These are phyloP conservation scores for Pristiophorus japonicus DNA, from an alignment of 2,113 vertebrate genomes.

Conservation along the genomic window DNA sequence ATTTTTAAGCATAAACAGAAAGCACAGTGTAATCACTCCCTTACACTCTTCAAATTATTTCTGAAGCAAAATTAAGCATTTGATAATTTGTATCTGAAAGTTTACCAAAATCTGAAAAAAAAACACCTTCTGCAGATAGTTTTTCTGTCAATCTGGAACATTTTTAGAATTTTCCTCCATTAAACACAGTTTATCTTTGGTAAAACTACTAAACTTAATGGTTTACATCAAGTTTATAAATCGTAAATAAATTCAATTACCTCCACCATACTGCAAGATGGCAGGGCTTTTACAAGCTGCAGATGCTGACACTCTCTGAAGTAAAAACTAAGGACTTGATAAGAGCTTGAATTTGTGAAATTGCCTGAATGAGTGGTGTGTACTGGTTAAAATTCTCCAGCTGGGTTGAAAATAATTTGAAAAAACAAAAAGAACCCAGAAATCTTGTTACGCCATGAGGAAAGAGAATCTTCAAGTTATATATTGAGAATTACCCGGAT, in stretches of 20 bases:
- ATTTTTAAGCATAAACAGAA: neutral
- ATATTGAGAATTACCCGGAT: neutral
- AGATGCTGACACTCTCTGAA: neutral
- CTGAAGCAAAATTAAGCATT: too few species aligned
- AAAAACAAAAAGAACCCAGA: neutral
- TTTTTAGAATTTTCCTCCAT: neutral
- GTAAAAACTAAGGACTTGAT: neutral
- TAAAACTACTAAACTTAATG: too few species aligned
- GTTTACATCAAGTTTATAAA: neutral
- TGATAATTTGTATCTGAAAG: too few species aligned
- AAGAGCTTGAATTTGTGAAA: neutral
- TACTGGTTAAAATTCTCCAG: neutral
- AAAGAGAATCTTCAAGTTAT: neutral
- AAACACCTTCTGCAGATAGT: too few species aligned
- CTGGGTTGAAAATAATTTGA: neutral
- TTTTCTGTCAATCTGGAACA: too few species aligned
- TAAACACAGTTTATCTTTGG: too few species aligned
- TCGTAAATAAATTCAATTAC: neutral
- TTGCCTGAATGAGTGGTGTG: neutral
- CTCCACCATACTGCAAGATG: too few species aligned
- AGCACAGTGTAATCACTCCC: too few species aligned
- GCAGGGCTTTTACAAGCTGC: neutral
- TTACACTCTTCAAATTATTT: too few species aligned
- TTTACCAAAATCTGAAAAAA: too few species aligned
- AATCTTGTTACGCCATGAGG: neutral